These are phyloP conservation scores for Drosophila subquinaria DNA, from an alignment of 2,888 invertebrate species.

Conservation along the genomic window DNA sequence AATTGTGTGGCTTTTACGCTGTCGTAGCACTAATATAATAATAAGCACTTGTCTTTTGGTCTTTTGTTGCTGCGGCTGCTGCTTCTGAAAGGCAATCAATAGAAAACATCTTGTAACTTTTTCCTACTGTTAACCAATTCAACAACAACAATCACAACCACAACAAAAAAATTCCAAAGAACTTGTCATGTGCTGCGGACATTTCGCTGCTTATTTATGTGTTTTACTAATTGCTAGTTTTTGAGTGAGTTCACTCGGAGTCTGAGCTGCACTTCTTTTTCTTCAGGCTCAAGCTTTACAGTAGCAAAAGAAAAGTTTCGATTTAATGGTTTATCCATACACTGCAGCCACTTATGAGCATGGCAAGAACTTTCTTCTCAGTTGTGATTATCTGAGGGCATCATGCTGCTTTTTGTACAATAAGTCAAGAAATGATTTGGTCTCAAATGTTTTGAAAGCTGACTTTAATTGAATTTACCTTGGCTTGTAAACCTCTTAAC, in stretches of 20 bases:
- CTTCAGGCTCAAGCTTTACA: conserved; percentile 17
- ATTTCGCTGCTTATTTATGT: conserved; percentile 52
- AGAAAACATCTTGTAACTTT: conserved; percentile 48
- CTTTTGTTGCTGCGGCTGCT: conserved; percentile 49
- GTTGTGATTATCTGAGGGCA: conserved; percentile 35
- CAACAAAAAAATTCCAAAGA: conserved; percentile 15
- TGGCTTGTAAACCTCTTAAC: conserved; percentile 24
- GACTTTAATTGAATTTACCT: conserved; percentile 67
- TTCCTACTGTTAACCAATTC: conserved; percentile 37
- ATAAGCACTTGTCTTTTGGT: conserved; percentile 66
- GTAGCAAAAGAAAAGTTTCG: conserved; percentile 58
- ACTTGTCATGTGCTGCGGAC: conserved; percentile 40
- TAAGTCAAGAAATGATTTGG: conserved; percentile 29
- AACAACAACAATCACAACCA: conserved; percentile 25
- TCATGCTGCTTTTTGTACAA: conserved; percentile 35
- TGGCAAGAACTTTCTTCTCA: conserved; percentile 64
- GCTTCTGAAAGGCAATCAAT: conserved; percentile 46
- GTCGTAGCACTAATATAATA: conserved; percentile 73
- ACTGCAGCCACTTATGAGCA: conserved; percentile 56
- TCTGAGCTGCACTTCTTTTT: conserved; percentile 12
- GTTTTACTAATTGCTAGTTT: conserved; percentile 60
- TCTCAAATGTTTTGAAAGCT: conserved; percentile 64
- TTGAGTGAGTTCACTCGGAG: conserved; percentile 3
- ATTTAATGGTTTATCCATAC: conserved; percentile 50
- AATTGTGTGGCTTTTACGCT: conserved; percentile 69